Base-by-base conservation (phyloP, 2,888 invertebrate species). In the Spilosoma lubricipeda region DNA sequence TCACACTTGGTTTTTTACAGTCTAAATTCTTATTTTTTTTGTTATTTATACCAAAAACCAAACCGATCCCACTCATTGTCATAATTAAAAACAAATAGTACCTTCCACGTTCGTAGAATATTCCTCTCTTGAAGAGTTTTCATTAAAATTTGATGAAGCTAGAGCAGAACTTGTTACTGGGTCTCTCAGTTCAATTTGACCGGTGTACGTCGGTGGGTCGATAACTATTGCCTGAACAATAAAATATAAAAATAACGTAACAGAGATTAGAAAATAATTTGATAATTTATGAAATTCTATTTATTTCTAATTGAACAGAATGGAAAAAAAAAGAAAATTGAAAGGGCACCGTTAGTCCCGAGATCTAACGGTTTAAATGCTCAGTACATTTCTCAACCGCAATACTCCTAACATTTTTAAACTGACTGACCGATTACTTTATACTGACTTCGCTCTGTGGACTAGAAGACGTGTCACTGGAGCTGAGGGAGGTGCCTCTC, bases 401-500 rank as follows among this genome's bases (percentile, higher is more conserved):
- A 48, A 45, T 15, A 11, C 39, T 39, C 39, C 20, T 48, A n/a
- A 59, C n/a, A 27, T 59, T 27, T 59, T 27, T 27, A 59, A 27
- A 4, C 27, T 27, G 15, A 30, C 18, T 2, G 7, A 36, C 23
- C n/a, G 1, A 45, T 36, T 64, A 30, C 11, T 27, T 4, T 56
- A 18, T 65, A 68, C 84, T 82, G 70, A 93, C 95, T 85, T 94
- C 93, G 71, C 93, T 95, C 70, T 91, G 91, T 18, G 85, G 86
- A 33, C 88, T 92, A 3, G 94, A 93, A 3, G 94, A 93, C 2
- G 91, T 87, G 3, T 89, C 91, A 77, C 90, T 94, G 8, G 95
- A 94, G 52, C 92, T 94, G 0, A 93, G 79, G 0, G 95, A 93
- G 0, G 93, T 91, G 20, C 93, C 95, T 27, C 90, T 86, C 0